Percentiles rank a stretch among this genome's conserved stretches.
These are phyloP conservation scores for Dysmachus trigonus DNA, from an alignment of 2,888 invertebrate species.

Conservation along the genomic window DNA sequence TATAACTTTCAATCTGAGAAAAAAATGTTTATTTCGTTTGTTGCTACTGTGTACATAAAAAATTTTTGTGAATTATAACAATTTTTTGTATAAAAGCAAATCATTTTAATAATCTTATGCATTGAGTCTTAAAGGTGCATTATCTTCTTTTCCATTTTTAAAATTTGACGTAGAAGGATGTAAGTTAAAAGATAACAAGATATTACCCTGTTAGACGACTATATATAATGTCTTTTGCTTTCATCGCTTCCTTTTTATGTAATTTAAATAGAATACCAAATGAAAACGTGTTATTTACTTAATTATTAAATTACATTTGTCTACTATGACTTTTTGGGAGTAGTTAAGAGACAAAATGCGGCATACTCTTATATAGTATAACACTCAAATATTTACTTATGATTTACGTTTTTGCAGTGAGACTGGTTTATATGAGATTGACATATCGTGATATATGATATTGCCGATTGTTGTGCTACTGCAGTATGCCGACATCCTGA, in stretches of 20 bases:
- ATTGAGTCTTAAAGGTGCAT: neutral
- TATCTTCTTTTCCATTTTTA: neutral
- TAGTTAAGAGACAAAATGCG: neutral
- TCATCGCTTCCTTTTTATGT: neutral
- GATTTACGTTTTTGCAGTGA: neutral
- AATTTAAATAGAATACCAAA: neutral
- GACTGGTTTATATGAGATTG: neutral
- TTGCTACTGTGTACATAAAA: neutral
- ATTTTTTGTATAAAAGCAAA: neutral
- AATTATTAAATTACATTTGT: neutral
- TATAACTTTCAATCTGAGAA: neutral
- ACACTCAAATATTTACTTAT: constrained; percentile 9
- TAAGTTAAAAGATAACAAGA: neutral
- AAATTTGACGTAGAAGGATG: neutral
- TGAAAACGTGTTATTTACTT: neutral
- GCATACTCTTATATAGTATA: constrained; percentile 4
- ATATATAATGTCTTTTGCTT: neutral
- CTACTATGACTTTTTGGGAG: neutral
- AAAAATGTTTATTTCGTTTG: neutral
- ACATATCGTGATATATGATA: neutral
- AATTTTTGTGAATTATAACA: neutral
- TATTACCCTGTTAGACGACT: constrained; percentile 1
- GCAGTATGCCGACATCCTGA: neutral
- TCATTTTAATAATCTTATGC: neutral
- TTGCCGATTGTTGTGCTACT: neutral